Percentiles rank a stretch among this genome's conserved stretches.
These are phyloP conservation scores for Philopotamus ludificatus DNA, from an alignment of 1,140 invertebrate genomes.

Conservation along the genomic window DNA sequence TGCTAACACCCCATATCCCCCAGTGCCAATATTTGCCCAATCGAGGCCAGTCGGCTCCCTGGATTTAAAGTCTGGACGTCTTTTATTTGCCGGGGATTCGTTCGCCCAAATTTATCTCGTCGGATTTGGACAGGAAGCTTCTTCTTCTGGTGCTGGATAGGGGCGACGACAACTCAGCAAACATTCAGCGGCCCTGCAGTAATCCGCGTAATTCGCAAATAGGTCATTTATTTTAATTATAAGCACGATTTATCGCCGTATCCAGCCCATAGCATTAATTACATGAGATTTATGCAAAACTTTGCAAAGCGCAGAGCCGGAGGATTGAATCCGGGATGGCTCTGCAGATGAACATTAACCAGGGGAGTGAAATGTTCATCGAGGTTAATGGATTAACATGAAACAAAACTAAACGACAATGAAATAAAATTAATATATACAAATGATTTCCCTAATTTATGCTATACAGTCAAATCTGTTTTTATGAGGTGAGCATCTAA, in stretches of 20 bases:
- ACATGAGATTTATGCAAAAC: conserved; percentile 35
- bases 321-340: too few species aligned
- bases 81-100: background rate
- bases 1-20: too few species aligned
- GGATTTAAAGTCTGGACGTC: background rate
- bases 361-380: too few species aligned
- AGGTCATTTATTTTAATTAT: conserved; percentile 38
- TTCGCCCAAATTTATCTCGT: background rate
- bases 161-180: conserved; percentile 6
- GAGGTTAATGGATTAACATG: too few species aligned
- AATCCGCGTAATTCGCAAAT: conserved; percentile 33
- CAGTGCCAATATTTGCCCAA: background rate
- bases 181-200: conserved; percentile 7
- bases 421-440: too few species aligned
- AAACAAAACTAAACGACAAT: too few species aligned
- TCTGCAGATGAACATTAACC: too few species aligned
- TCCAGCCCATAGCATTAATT: conserved; percentile 36
- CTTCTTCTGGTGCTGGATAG: background rate
- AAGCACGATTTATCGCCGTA: conserved; percentile 34
- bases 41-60: background rate
- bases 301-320: too few species aligned
- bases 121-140: background rate
- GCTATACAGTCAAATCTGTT: too few species aligned
- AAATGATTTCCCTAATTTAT: too few species aligned
- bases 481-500: too few species aligned